These are phyloP conservation scores for Zonitis immaculata DNA, from an alignment of 2,888 invertebrate species.

Conservation along the genomic window DNA sequence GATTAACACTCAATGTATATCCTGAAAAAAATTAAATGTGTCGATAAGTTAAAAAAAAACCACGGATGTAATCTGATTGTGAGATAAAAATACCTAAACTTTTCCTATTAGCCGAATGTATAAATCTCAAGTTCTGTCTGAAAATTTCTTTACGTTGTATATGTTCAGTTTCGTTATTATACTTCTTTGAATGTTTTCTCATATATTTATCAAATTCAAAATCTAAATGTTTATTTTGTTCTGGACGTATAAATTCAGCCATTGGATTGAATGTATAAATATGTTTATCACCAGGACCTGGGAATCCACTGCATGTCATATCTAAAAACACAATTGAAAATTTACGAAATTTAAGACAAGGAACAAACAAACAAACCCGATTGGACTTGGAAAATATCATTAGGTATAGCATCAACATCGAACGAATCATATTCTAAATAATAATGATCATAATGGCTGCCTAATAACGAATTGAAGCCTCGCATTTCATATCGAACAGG, in stretches of 20 bases:
- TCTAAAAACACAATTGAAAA: constrained; percentile 48
- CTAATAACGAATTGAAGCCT: constrained; percentile 86
- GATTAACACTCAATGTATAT: constrained; percentile 77
- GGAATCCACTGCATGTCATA: constrained; percentile 70
- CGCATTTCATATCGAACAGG: constrained; percentile 89
- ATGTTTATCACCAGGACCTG: constrained; percentile 77
- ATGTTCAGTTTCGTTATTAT: constrained; percentile 63
- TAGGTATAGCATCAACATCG: constrained; percentile 61
- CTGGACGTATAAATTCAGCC: constrained; percentile 79
- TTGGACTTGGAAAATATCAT: constrained; percentile 64
- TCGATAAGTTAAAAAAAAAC: too few relatives aligned
- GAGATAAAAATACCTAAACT: constrained; percentile 32
- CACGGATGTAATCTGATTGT: too few relatives aligned
- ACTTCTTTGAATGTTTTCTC: constrained; percentile 64
- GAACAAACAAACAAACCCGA: constrained; percentile 47
- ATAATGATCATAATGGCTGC: constrained; percentile 95
- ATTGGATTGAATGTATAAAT: constrained; percentile 88
- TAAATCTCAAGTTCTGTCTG: constrained; percentile 76
- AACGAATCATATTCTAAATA: constrained; percentile 74
- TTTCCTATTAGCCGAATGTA: constrained; percentile 42
- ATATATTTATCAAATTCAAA: constrained; percentile 73
- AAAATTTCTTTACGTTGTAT: constrained; percentile 69
- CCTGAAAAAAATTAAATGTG: constrained; percentile 49
- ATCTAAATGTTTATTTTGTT: constrained; percentile 65
- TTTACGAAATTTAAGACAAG: not conserved